Evolutionary conservation across 2,888 invertebrate genomes (phyloP).

Genomic region (Ommatoiulus sabulosus): DNA sequence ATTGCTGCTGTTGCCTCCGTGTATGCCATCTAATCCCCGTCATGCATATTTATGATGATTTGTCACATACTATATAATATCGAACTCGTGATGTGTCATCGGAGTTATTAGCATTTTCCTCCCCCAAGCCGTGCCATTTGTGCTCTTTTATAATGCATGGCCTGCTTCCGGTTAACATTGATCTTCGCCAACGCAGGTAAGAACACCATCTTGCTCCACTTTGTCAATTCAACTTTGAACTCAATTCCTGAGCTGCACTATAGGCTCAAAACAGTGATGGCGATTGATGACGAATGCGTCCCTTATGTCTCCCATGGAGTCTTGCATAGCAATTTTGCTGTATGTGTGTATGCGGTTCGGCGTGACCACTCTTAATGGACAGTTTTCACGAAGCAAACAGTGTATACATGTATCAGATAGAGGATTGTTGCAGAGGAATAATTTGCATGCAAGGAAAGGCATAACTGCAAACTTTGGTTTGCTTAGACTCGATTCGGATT

Average conservation of each 20-base stretch:
- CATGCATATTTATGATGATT: constrained; percentile 48
- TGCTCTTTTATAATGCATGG: neutral
- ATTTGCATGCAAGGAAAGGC: no score
- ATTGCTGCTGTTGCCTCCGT: constrained; percentile 15
- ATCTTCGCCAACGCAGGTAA: neutral
- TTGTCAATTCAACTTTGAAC: neutral
- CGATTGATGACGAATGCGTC: no score
- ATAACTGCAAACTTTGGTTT: no score
- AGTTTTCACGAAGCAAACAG: no score
- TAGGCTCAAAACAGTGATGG: no score
- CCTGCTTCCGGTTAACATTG: constrained; percentile 24
- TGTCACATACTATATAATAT: constrained; percentile 48
- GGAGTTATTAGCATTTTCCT: constrained; percentile 44
- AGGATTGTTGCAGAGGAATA: no score
- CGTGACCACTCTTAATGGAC: no score
- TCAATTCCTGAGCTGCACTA: neutral
- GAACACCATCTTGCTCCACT: neutral
- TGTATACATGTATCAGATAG: no score
- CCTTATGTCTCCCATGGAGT: neutral
- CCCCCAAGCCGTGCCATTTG: neutral
- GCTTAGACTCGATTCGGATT: no score
- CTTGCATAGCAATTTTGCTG: no score
- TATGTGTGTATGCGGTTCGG: no score
- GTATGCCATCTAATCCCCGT: constrained; percentile 38
- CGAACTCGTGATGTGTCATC: constrained; percentile 37